phyloP scores from a whole-genome alignment of 2,113 vertebrate genomes.

The Protomyctophum bolini region DNA sequence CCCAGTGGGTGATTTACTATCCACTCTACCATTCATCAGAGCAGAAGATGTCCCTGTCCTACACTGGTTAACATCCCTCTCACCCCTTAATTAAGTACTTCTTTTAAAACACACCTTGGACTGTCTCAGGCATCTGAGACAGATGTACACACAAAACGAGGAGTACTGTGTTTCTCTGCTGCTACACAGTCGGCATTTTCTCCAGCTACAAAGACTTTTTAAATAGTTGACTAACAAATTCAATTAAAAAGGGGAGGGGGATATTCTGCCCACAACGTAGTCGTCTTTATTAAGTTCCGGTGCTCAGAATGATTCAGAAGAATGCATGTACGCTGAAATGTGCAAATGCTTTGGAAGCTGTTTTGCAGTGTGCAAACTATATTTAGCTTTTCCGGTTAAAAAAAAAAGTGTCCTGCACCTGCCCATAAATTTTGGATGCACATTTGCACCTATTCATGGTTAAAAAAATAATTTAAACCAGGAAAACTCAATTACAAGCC shows the following conservation, averaged over 20 bases:
- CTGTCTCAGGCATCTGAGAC: background rate
- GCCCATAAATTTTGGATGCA: too few species aligned
- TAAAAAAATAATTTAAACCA: conserved; percentile 3
- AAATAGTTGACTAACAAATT: conserved; percentile 4
- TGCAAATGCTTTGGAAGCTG: too few species aligned
- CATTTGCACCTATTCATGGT: too few species aligned
- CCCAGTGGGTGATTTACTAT: conserved; percentile 71
- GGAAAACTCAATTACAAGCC: background rate
- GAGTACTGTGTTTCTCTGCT: conserved; percentile 24
- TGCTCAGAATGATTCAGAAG: too few species aligned
- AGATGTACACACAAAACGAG: conserved; percentile 19
- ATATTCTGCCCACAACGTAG: too few species aligned
- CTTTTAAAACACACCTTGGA: conserved; percentile 46
- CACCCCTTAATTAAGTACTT: conserved; percentile 63
- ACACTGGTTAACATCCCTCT: conserved; percentile 54
- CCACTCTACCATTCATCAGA: conserved; percentile 65
- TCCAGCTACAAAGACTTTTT: conserved; percentile 16
- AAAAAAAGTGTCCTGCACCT: too few species aligned
- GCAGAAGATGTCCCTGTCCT: conserved; percentile 34
- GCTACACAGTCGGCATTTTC: conserved; percentile 29
- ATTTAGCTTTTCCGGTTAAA: too few species aligned
- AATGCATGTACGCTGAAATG: too few species aligned
- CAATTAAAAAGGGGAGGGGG: too few species aligned
- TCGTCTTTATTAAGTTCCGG: too few species aligned
- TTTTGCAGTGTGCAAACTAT: too few species aligned